phyloP scores from a whole-genome alignment of 2,113 vertebrate genomes.

The Phrynosoma blainvillii region DNA sequence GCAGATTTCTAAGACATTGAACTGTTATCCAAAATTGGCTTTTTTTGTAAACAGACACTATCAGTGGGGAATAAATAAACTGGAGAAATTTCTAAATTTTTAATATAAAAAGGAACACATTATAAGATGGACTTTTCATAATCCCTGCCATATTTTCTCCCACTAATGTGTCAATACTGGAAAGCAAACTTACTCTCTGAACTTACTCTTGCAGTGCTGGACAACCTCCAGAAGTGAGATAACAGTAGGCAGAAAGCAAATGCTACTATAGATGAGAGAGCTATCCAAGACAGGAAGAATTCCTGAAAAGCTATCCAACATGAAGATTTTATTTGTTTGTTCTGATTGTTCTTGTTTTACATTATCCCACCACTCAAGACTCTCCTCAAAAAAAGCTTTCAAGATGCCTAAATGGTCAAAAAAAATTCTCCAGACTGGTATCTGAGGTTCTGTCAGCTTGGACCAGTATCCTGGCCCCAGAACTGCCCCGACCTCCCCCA shows the following conservation, averaged over 20 bases:
- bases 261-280: not conserved
- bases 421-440: no score
- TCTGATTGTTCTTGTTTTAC: not conserved
- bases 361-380: not conserved
- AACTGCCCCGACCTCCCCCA: no score
- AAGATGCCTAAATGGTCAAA: not conserved
- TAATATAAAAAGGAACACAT: not conserved
- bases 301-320: not conserved
- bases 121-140: not conserved
- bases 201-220: not conserved
- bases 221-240: not conserved
- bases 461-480: no score
- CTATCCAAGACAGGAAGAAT: no score
- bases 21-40: accelerated
- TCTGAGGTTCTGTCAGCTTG: no score
- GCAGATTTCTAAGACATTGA: not conserved
- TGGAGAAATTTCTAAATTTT: slow-evolving; percentile 4
- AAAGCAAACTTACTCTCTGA: not conserved
- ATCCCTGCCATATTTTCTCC: slow-evolving; percentile 30
- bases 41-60: not conserved
- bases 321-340: not conserved
- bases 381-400: not conserved
- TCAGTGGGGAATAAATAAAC: not conserved
- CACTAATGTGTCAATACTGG: not conserved
- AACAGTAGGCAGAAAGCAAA: not conserved